Conservation (phyloP, 2,888 invertebrate species). For the Germaria angustata region DNA sequence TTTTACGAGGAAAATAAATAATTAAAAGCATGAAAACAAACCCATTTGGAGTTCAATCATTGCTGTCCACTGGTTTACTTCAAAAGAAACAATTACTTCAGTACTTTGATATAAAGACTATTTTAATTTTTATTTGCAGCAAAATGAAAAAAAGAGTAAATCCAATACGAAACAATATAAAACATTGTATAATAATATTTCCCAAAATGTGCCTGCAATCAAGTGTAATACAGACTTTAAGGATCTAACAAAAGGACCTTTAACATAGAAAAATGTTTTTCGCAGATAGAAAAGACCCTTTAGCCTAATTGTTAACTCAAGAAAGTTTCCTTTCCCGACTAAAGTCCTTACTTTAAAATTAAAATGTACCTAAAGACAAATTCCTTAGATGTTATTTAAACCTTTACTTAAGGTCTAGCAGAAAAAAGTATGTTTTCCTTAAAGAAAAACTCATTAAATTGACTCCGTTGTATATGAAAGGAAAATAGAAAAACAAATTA, state of each 20-base stretch:
- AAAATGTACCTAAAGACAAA: too few relatives aligned
- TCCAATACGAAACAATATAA: background rate
- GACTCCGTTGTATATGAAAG: conserved; percentile 44
- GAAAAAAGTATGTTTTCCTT: too few relatives aligned
- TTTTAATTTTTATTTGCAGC: conserved; percentile 39
- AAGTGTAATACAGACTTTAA: background rate
- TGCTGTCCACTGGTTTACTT: background rate
- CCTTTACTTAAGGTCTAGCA: background rate
- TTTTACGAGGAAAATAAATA: too few relatives aligned
- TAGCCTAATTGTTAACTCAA: too few relatives aligned
- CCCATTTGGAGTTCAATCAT: conserved; percentile 14
- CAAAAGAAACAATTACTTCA: conserved; percentile 5
- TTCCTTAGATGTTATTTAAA: too few relatives aligned
- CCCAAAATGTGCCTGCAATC: background rate
- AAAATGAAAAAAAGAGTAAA: background rate
- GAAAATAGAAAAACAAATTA: conserved; percentile 56
- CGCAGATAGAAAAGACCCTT: too few relatives aligned
- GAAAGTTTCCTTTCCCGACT: too few relatives aligned
- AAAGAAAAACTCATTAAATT: background rate
- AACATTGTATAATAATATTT: conserved; percentile 7
- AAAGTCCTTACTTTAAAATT: too few relatives aligned
- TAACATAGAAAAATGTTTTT: background rate
- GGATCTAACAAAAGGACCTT: background rate
- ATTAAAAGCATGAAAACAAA: background rate
- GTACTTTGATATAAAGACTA: conserved; percentile 45